These are phyloP conservation scores for Triplophysa tibetana DNA, from an alignment of 2,113 vertebrate genomes.

Conservation along the genomic window DNA sequence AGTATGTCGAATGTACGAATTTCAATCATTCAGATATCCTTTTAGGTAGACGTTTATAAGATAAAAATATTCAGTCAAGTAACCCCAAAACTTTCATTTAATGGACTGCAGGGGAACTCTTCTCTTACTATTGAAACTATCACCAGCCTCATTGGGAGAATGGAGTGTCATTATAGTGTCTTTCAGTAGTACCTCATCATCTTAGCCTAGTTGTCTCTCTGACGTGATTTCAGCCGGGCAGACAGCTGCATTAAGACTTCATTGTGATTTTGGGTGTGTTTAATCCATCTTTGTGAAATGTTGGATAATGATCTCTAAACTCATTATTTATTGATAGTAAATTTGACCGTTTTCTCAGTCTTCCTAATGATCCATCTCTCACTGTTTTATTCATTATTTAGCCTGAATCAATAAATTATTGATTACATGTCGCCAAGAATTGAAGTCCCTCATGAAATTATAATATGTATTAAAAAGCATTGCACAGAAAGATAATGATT, in stretches of 20 bases:
- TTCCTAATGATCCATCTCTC: conserved; percentile 62
- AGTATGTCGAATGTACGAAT: too few relatives aligned
- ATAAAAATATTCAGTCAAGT: too few relatives aligned
- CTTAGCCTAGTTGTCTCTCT: neutral
- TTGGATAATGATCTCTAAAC: conserved; percentile 50
- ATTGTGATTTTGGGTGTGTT: conserved; percentile 13
- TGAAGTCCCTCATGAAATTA: conserved; percentile 66
- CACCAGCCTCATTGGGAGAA: conserved; percentile 6
- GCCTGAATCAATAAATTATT: conserved; percentile 67
- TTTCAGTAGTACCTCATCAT: neutral
- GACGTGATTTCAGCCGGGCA: conserved; percentile 13
- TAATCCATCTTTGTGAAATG: conserved; percentile 49
- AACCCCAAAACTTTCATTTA: too few relatives aligned
- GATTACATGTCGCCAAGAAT: conserved; percentile 65
- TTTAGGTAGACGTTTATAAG: too few relatives aligned
- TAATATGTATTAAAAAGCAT: conserved; percentile 56
- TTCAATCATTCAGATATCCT: too few relatives aligned
- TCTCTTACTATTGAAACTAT: neutral
- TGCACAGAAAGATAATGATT: conserved; percentile 31
- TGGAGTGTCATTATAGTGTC: neutral
- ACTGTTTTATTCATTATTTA: conserved; percentile 72
- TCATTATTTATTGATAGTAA: conserved; percentile 63
- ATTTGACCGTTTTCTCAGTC: conserved; percentile 60
- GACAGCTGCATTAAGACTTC: conserved; percentile 41
- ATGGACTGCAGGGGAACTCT: too few relatives aligned